Base-by-base conservation (phyloP, 1,140 invertebrate genomes). In the Tetragonula clypearis region DNA sequence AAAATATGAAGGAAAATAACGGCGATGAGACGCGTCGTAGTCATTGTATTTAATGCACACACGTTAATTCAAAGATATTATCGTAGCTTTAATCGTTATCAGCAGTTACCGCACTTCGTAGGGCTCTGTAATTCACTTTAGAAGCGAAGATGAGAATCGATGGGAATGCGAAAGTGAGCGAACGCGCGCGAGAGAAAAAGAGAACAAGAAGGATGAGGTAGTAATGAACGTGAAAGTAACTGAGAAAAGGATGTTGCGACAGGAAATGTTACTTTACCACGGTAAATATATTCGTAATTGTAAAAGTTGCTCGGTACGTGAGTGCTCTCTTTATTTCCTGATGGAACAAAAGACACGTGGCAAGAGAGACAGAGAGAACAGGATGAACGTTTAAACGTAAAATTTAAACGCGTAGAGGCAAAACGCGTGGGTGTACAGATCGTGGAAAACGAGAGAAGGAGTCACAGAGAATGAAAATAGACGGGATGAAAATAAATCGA, bases 51-150 rank as follows among this genome's bases (percentile, higher is more conserved):
- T 89, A 90, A 92, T 90, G 90, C 93, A 94, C 93, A 91, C 93
- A 93, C 92, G 92, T 93, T 94, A 89, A 94, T 94, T 93, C 93
- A 93, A 93, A 77, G 65, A 88, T 92, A 92, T 93, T 94, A 94
- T 93, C 92, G 92, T 95, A 95, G 94, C 93, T 94, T 94, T 94
- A 94, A 95, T 94, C 91, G 92, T 94, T 95, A 94, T 91, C 91
- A 87, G 87, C 93, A 93, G 92, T 94, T 92, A 94, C 88, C 89
- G 93, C 94, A 94, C 93, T 92, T 94, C 76, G 91, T 94, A 95
- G 94, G 88, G 86, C 89, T 93, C 93, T 91, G 91, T 93, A 93
- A 92, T 90, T 94, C 93, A 94, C 93, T 87, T 65, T 93, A 92
- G 90, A 91, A 79, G 86, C 75, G 58, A 87, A n/a, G 76, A 83